Base-by-base conservation (phyloP, 2,113 vertebrate species). In the Melospiza melodia region DNA sequence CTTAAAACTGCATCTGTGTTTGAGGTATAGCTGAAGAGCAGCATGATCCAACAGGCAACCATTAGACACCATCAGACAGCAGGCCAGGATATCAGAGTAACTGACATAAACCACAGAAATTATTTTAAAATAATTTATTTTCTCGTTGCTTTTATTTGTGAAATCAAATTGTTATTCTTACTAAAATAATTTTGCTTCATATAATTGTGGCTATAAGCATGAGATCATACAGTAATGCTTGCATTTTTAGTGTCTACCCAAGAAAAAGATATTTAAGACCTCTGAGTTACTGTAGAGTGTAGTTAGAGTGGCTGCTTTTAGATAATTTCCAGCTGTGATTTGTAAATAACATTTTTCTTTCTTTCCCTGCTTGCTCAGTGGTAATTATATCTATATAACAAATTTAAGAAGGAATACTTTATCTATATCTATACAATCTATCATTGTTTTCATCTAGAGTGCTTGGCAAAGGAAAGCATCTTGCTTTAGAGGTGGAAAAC, bases 321-420 rank as follows among this genome's bases (percentile, higher is more conserved):
- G 83, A 69, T 84, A 87, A 93, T 94, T 92, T 96, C 90, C 83
- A 96, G 57, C 90, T 96, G 92, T 80, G 84, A 87, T 92, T 86
- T 90, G 76, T 78, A 96, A 91, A 85, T 84, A 94, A 52, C 23
- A 52, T 88, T 94, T 92, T 73, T 89, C 82, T 91, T 89, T 82
- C 27, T 94, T 85, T 88, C 9, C 51, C 18, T 93, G 90, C 79
- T 73, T 76, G 37, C 55, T 86, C 54, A 49, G 6, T 33, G 41
- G 58, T 94, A 92, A 93, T 96, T 96, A 82, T 82, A 58, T 15
- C 69, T 94, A n/a, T 51, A 37, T 80, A 81, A 72, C 35, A 67
- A 57, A 85, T 83, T 85, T 77, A 81, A 86, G 71, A 91, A 71
- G 61, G 49, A 92, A 37, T 89, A 68, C 35, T 68, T 81, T 75